Conservation (phyloP, 2,888 invertebrate species). For the Drosophila macrospina region DNA sequence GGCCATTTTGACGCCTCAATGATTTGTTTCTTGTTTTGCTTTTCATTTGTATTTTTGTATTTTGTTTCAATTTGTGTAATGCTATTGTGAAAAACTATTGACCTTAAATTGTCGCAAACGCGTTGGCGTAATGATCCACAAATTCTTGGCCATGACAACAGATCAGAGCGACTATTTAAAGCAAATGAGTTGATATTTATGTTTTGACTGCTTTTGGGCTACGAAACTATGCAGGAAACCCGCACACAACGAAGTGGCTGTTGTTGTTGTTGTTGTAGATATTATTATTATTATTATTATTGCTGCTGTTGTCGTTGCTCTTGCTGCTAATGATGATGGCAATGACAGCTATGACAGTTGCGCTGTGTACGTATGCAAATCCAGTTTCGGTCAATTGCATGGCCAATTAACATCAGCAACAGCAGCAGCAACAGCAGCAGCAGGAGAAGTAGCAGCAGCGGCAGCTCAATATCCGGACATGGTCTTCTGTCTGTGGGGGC, state of each 20-base stretch:
- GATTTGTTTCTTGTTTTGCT: slow-evolving; percentile 22
- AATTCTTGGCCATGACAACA: slow-evolving; percentile 50
- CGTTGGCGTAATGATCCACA: slow-evolving; percentile 55
- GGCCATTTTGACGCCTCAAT: slow-evolving; percentile 50
- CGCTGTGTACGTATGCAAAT: slow-evolving; percentile 46
- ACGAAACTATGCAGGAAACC: slow-evolving; percentile 40
- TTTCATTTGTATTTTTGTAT: slow-evolving; percentile 6
- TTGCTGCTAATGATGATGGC: slow-evolving; percentile 58
- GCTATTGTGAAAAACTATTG: slow-evolving; percentile 58
- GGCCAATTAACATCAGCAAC: slow-evolving; percentile 49
- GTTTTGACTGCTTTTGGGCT: slow-evolving; percentile 48
- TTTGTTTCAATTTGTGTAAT: slow-evolving; percentile 10
- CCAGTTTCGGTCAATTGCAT: slow-evolving; percentile 68
- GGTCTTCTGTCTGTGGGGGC: slow-evolving; percentile 37
- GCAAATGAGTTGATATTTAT: slow-evolving; percentile 56
- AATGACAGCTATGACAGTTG: slow-evolving; percentile 58
- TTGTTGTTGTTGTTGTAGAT: not conserved
- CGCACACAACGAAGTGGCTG: slow-evolving; percentile 15
- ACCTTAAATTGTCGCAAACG: slow-evolving; percentile 73
- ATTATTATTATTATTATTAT: slow-evolving; percentile 3
- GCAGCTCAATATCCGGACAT: slow-evolving; percentile 68
- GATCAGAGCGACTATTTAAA: slow-evolving; percentile 29
- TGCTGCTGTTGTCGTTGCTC: not conserved
- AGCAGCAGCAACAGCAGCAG: slow-evolving; percentile 6
- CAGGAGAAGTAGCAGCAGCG: slow-evolving; percentile 14